These are phyloP conservation scores for Cotesia glomerata DNA, from an alignment of 1,140 invertebrate species.

Conservation along the genomic window DNA sequence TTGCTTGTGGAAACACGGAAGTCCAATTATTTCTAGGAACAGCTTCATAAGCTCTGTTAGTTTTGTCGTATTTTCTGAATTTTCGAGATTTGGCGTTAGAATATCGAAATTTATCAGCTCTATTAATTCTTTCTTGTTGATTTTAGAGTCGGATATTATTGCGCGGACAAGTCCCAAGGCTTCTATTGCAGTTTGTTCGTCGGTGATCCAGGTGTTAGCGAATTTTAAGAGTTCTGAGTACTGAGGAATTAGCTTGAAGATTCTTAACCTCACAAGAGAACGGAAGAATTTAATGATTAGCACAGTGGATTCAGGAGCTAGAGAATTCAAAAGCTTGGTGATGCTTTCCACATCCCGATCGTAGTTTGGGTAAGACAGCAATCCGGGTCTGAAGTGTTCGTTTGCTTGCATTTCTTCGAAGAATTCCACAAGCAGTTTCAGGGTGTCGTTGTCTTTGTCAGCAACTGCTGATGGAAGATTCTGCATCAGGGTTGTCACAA, in stretches of 20 bases:
- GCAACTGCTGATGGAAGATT: slow-evolving; percentile 61
- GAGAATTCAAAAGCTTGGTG: slow-evolving; percentile 42
- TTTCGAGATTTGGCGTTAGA: slow-evolving; percentile 35
- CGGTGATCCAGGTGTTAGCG: slow-evolving; percentile 60
- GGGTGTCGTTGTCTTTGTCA: slow-evolving; percentile 56
- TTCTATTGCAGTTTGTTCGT: slow-evolving; percentile 49
- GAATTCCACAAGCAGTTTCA: slow-evolving; percentile 66
- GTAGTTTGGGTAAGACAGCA: slow-evolving; percentile 51
- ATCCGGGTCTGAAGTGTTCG: slow-evolving; percentile 44
- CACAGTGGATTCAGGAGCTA: slow-evolving; percentile 59
- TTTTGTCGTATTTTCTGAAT: slow-evolving; percentile 37
- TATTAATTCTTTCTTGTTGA: slow-evolving; percentile 15
- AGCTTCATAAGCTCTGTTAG: slow-evolving; percentile 61
- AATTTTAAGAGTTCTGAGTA: slow-evolving; percentile 57
- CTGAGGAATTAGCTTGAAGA: slow-evolving; percentile 50
- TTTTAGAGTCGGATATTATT: slow-evolving; percentile 45
- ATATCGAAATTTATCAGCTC: too few species aligned
- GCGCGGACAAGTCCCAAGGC: slow-evolving; percentile 54
- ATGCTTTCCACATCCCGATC: slow-evolving; percentile 46
- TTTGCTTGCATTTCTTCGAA: slow-evolving; percentile 63
- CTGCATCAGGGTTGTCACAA: slow-evolving; percentile 61
- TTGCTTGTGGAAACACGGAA: slow-evolving; percentile 46
- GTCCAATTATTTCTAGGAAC: slow-evolving; percentile 59
- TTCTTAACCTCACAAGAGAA: slow-evolving; percentile 57
- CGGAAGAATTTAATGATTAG: slow-evolving; percentile 64